Conservation (phyloP, 2,113 vertebrate genomes). For the Oxyruncus cristatus region DNA sequence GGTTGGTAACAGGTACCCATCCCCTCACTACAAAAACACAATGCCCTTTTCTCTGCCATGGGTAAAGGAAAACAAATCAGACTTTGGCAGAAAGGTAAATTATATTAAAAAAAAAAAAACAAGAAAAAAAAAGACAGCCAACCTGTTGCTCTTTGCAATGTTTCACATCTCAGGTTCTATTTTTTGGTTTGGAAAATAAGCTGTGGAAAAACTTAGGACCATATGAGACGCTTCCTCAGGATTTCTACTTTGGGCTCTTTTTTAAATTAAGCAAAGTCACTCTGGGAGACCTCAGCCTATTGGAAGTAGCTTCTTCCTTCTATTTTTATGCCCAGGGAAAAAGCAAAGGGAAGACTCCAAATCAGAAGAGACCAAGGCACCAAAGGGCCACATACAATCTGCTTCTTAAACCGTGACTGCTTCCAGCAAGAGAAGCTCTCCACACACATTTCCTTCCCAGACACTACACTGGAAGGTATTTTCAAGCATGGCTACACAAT, state of each 20-base stretch:
- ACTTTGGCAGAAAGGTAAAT: background rate
- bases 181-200: background rate
- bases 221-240: background rate
- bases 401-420: background rate
- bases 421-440: background rate
- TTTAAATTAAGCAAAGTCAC: background rate
- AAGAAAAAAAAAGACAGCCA: background rate
- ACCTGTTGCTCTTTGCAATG: background rate
- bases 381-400: background rate
- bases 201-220: background rate
- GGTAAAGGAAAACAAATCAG: background rate
- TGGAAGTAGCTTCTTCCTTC: background rate
- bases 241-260: background rate
- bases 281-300: background rate
- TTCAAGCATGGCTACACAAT: background rate
- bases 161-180: background rate
- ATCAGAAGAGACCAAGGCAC: background rate
- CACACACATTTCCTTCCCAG: background rate
- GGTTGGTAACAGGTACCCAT: background rate
- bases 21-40: background rate
- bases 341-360: background rate
- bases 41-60: background rate
- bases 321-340: background rate
- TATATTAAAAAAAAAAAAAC: background rate
- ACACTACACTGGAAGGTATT: background rate